phyloP scores from a whole-genome alignment of 64 coral and sea anemone genomes.

The Dendrophyllia cribrosa region DNA sequence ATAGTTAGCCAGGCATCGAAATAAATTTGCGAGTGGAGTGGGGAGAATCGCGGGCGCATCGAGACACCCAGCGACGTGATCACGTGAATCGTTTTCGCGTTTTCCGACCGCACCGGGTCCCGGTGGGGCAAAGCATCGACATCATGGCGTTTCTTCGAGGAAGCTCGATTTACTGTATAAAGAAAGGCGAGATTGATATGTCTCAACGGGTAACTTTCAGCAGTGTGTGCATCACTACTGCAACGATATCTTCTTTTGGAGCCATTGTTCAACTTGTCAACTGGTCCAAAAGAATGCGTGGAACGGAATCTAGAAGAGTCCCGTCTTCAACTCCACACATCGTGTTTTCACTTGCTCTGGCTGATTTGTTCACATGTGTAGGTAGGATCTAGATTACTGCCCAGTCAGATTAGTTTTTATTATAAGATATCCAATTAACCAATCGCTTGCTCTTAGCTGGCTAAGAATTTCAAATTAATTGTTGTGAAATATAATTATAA shows the following conservation, averaged over 20 bases:
- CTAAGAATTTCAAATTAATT: too few relatives aligned
- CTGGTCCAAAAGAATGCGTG: slow-evolving; percentile 53
- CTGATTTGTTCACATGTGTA: slow-evolving; percentile 85
- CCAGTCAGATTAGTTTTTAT: too few relatives aligned
- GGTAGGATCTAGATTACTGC: slow-evolving; percentile 45
- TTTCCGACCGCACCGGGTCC: neutral
- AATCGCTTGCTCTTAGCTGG: too few relatives aligned
- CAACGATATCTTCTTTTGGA: slow-evolving; percentile 77
- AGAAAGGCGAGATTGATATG: slow-evolving; percentile 37
- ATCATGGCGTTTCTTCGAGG: slow-evolving; percentile 88
- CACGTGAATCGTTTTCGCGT: too few relatives aligned
- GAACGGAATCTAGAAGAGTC: slow-evolving; percentile 35
- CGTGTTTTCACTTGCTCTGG: slow-evolving; percentile 68
- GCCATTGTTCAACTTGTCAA: slow-evolving; percentile 70
- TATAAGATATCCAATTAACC: too few relatives aligned
- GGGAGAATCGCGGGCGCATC: too few relatives aligned
- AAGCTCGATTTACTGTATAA: slow-evolving; percentile 75
- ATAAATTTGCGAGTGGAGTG: too few relatives aligned
- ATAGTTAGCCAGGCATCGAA: too few relatives aligned
- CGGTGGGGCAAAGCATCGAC: neutral
- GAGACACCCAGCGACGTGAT: too few relatives aligned
- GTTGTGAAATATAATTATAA: too few relatives aligned
- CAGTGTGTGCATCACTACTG: slow-evolving; percentile 73
- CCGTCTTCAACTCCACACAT: slow-evolving; percentile 62
- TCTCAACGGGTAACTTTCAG: slow-evolving; percentile 41